Conservation (phyloP, 2,797 vertebrate genomes). For the Sorex maritimensis region DNA sequence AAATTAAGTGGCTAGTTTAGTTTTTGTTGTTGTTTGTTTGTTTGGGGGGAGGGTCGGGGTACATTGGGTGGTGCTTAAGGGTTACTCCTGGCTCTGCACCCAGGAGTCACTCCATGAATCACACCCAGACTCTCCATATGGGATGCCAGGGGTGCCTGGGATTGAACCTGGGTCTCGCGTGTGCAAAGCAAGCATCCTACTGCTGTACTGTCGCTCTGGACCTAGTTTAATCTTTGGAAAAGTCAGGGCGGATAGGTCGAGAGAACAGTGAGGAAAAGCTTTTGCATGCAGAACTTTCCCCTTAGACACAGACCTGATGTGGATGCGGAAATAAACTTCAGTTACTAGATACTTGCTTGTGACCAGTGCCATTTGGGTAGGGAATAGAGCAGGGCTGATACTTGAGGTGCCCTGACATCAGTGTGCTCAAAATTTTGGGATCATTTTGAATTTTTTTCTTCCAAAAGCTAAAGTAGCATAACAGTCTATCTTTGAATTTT, state of each 20-base stretch:
- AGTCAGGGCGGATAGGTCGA: neutral
- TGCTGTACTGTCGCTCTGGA: too few species aligned
- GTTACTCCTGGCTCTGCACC: too few species aligned
- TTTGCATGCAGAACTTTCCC: neutral
- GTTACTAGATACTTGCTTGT: neutral
- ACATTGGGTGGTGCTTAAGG: too few species aligned
- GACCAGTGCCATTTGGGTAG: neutral
- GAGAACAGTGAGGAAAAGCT: neutral
- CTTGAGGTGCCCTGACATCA: neutral
- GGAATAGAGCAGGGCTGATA: neutral
- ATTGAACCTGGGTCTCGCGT: too few species aligned
- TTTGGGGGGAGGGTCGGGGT: too few species aligned
- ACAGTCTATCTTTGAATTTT: neutral
- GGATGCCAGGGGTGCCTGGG: too few species aligned
- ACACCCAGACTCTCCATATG: too few species aligned
- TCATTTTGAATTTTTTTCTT: neutral
- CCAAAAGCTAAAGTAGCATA: neutral
- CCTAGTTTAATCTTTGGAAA: neutral
- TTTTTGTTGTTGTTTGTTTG: neutral
- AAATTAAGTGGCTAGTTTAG: neutral
- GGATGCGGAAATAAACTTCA: slow-evolving; percentile 17
- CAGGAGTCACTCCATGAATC: too few species aligned
- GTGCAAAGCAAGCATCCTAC: too few species aligned
- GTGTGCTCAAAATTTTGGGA: neutral
- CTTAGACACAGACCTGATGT: neutral